Percentiles rank a stretch among this genome's conserved stretches.
Conservation (phyloP, 2,888 invertebrate species). For the Tipula confusa region DNA sequence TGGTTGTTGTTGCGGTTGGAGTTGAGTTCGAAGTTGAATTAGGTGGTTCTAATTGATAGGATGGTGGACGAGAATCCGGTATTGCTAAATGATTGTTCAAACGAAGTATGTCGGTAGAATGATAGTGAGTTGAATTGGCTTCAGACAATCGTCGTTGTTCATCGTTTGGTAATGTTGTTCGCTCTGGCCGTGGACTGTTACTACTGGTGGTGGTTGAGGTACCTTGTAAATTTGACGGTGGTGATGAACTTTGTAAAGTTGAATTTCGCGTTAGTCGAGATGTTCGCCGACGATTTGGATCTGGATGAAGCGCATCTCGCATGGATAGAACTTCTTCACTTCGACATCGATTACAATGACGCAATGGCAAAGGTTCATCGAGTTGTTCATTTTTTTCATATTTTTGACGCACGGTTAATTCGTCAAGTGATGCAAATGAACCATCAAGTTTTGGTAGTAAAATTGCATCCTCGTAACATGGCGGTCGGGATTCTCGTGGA, state of each 20-base stretch:
- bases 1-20: not conserved
- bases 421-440: conserved; percentile 55
- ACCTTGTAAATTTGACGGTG: not conserved
- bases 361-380: conserved; percentile 42
- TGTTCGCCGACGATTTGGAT: conserved; percentile 6
- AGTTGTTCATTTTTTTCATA: conserved; percentile 47
- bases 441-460: conserved; percentile 65
- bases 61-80: not conserved
- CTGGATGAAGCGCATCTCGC: not conserved
- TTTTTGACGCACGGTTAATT: conserved; percentile 48
- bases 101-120: conserved; percentile 28
- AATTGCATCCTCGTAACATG: conserved; percentile 73
- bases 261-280: not conserved
- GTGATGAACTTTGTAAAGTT: not conserved
- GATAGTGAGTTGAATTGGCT: conserved; percentile 26
- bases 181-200: not conserved
- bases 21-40: not conserved
- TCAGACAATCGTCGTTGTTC: not conserved
- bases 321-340: conserved; percentile 42
- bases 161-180: not conserved
- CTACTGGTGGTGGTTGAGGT: not conserved
- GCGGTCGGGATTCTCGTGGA: conserved; percentile 66
- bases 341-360: conserved; percentile 42
- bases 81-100: not conserved
- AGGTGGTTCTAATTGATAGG: not conserved